Evolutionary conservation across 2,797 vertebrate genomes (phyloP).

Genomic region (Tachyglossus aculeatus): DNA sequence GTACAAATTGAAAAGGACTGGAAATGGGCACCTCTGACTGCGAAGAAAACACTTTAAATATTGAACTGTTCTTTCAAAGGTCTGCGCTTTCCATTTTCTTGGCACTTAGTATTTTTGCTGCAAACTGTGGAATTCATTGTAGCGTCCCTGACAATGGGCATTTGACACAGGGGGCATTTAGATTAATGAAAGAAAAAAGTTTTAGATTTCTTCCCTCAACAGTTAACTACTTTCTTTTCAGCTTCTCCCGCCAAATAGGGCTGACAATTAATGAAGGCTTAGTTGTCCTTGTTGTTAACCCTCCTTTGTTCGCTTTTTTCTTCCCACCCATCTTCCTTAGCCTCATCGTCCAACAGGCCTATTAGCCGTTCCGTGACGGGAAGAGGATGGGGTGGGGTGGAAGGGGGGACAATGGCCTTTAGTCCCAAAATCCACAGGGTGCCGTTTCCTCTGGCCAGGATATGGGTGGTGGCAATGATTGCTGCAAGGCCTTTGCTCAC

Average conservation of each 20-base stretch:
- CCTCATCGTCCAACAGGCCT: constrained; percentile 41
- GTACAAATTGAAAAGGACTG: constrained; percentile 68
- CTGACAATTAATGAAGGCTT: constrained; percentile 55
- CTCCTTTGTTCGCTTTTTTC: constrained; percentile 3
- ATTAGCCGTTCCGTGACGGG: constrained; percentile 11
- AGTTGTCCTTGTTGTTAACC: neutral
- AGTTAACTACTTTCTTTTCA: constrained; percentile 44
- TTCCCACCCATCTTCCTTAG: constrained; percentile 2
- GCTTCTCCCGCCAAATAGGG: constrained; percentile 36
- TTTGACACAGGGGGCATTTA: constrained; percentile 6
- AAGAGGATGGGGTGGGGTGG: neutral
- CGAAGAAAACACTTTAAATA: constrained; percentile 64
- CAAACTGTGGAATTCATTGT: constrained; percentile 6
- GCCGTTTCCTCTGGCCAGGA: too few relatives aligned
- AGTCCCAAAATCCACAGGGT: too few relatives aligned
- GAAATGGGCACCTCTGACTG: constrained; percentile 69
- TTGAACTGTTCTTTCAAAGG: constrained; percentile 48
- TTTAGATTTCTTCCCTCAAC: constrained; percentile 18
- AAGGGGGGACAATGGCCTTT: constrained; percentile 10
- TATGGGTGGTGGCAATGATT: too few relatives aligned
- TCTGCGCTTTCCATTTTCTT: constrained; percentile 13
- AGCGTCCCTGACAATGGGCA: constrained; percentile 10
- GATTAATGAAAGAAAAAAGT: constrained; percentile 36
- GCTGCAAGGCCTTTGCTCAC: too few relatives aligned
- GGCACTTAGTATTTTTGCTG: constrained; percentile 8